These are phyloP conservation scores for Yponomeuta plumbellus DNA, from an alignment of 2,888 invertebrate species.

Conservation along the genomic window DNA sequence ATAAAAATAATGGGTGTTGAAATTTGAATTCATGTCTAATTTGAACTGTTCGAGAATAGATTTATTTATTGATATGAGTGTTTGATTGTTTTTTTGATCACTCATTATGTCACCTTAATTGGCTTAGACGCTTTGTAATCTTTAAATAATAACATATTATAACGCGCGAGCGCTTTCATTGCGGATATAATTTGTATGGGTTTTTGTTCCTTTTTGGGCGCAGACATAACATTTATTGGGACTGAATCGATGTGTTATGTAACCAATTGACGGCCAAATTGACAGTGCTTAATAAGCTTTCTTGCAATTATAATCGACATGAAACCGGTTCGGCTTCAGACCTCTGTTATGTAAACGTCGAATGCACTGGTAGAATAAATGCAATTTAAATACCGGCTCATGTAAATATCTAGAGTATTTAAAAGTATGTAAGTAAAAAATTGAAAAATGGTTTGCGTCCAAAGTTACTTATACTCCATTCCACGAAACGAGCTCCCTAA, in stretches of 20 bases:
- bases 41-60: neutral
- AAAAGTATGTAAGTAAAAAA: too few relatives aligned
- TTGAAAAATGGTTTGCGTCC: neutral
- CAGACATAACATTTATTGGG: neutral
- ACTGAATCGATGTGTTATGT: neutral
- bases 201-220: constrained; percentile 1
- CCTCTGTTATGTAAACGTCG: neutral
- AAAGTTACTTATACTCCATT: too few relatives aligned
- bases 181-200: constrained; percentile 3
- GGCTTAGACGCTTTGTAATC: neutral
- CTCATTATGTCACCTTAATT: constrained; percentile 1
- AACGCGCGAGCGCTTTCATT: neutral
- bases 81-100: neutral
- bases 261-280: constrained; percentile 10
- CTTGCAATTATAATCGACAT: neutral
- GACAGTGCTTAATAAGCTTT: constrained; percentile 8
- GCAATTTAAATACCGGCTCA: too few relatives aligned
- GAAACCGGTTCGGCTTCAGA: constrained; percentile 4
- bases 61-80: neutral
- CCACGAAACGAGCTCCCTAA: too few relatives aligned
- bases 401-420: too few relatives aligned
- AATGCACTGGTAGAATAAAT: neutral
- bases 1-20: neutral
- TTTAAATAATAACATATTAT: constrained; percentile 5
- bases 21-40: neutral